Evolutionary conservation across 2,797 vertebrate genomes (phyloP).

Genomic region (Harpagifer antarcticus): DNA sequence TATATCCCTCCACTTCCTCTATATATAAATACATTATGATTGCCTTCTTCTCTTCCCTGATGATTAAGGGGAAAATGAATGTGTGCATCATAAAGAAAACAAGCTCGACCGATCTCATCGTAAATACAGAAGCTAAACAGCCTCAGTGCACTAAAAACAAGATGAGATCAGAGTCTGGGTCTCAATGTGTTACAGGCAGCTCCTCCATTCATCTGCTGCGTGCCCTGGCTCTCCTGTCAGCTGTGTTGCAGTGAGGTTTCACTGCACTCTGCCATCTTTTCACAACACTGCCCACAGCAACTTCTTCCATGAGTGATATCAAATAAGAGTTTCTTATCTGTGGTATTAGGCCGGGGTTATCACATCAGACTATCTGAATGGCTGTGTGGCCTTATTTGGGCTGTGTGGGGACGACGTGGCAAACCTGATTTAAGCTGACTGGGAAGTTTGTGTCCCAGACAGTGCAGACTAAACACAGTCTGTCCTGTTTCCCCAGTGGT

Average conservation of each 20-base stretch:
- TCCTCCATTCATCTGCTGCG: constrained; percentile 24
- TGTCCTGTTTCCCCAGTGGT: constrained; percentile 41
- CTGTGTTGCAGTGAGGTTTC: constrained; percentile 25
- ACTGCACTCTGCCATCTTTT: constrained; percentile 3
- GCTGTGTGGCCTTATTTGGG: constrained; percentile 51
- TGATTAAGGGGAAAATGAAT: constrained; percentile 1
- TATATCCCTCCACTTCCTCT: not conserved
- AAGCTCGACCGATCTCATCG: not conserved
- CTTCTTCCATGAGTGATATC: constrained; percentile 22
- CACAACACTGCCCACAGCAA: constrained; percentile 13
- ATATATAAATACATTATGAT: not conserved
- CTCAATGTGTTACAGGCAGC: not conserved
- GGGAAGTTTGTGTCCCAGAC: constrained; percentile 49
- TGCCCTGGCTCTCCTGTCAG: not conserved
- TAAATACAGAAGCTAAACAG: constrained; percentile 22
- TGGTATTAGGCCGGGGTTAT: constrained; percentile 36
- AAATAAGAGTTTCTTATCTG: constrained; percentile 38
- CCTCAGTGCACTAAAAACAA: constrained; percentile 23
- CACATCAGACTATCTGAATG: constrained; percentile 14
- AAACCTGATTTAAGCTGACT: constrained; percentile 53
- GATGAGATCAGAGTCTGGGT: constrained; percentile 33
- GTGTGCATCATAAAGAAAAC: not conserved
- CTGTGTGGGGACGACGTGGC: constrained; percentile 31
- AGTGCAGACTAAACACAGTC: constrained; percentile 57
- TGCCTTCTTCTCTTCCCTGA: not conserved